Evolutionary conservation across 2,797 vertebrate species (phyloP).

Genomic region (Characodon lateralis): DNA sequence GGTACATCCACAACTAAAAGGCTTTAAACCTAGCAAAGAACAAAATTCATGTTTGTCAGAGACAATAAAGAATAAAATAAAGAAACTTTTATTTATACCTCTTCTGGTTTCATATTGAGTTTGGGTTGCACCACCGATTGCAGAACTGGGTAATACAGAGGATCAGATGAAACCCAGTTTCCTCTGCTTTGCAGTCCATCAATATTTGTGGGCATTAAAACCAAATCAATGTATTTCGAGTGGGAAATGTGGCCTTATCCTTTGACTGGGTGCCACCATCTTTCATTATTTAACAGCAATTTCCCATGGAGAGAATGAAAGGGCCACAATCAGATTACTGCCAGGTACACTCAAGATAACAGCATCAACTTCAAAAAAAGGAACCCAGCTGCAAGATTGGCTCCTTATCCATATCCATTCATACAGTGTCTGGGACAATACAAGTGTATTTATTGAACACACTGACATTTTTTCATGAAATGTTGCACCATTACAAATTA

Average conservation of each 20-base stretch:
- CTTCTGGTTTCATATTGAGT: constrained; percentile 16
- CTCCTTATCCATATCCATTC: constrained; percentile 28
- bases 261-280: constrained; percentile 64
- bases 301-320: constrained; percentile 66
- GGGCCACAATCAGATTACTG: constrained; percentile 68
- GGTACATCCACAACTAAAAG: constrained; percentile 54
- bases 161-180: constrained; percentile 21
- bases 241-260: constrained; percentile 61
- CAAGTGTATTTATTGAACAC: constrained; percentile 3
- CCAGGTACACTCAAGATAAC: constrained; percentile 68
- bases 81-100: constrained; percentile 33
- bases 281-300: constrained; percentile 75
- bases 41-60: constrained; percentile 17
- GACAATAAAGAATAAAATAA: constrained; percentile 3
- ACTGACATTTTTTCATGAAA: constrained; percentile 27
- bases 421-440: constrained; percentile 28
- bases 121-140: constrained; percentile 20
- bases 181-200: constrained; percentile 55
- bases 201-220: constrained; percentile 75
- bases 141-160: constrained; percentile 10
- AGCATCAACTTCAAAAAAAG: constrained; percentile 56
- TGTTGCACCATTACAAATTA: neutral
- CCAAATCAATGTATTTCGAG: constrained; percentile 72
- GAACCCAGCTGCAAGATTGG: constrained; percentile 26
- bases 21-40: constrained; percentile 18